Base-by-base conservation (phyloP, 2,113 vertebrate species). In the Terrapene triunguis region DNA sequence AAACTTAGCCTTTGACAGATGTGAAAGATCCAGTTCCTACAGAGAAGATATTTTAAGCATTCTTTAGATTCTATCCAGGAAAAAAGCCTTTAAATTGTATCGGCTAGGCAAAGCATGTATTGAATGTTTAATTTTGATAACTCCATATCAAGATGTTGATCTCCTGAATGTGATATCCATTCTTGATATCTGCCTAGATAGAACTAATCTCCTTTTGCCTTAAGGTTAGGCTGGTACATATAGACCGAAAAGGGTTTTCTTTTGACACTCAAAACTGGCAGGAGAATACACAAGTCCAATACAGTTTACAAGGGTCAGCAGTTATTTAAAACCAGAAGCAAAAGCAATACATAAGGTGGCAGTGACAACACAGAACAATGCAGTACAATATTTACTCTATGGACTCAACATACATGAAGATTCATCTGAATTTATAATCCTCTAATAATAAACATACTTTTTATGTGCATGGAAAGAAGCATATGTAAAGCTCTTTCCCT, bases 381-480 rank as follows among this genome's bases (percentile, higher is more conserved):
- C 65, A 90, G 76, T 44, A 13, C 17, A 90, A 53, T 65, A 84
- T 47, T 17, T 94, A 47, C 0, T 0, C 5, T 87, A 62, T 22
- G 74, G 16, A 8, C n/a, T 95, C 79, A 90, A 19, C 32, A 47
- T 78, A 89, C 79, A 4, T 29, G 22, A 74, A 74, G 89, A 57
- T 29, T 92, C 93, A 6, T 89, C 85, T 80, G 12, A 89, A 44
- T 2, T 14, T 92, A 59, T 80, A 90, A 69, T 11, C 83, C 13
- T 35, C 24, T 17, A 51, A 51, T 88, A 92, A 93, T 81, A 94
- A 96, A 97, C 99, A 96, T 98, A 99, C 99, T 99, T 99, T 98
- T 99, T 99, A 97, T 99, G 99, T 55, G 99, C 99, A 91, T 99
- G 99, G 91, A 99, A 99, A 92, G 99, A 99, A 62, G 99, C 99